Evolutionary conservation across 2,797 vertebrate genomes (phyloP).

Genomic region (Sebastolobus alascanus): DNA sequence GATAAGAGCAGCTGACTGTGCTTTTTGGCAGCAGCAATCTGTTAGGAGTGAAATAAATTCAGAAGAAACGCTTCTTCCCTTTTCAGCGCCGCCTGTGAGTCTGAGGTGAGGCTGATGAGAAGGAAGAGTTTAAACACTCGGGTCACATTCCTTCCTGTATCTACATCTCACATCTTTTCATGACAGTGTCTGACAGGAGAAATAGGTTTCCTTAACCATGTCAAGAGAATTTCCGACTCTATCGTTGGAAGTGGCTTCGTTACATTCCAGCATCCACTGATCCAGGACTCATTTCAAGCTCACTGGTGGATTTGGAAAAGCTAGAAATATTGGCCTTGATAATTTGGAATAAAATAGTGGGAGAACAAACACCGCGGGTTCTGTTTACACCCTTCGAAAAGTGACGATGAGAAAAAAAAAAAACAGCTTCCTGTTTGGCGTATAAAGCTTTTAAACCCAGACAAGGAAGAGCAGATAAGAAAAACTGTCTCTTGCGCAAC

Average conservation of each 20-base stretch:
- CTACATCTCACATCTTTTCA: constrained; percentile 50
- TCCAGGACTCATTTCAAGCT: constrained; percentile 19
- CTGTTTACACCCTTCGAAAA: neutral
- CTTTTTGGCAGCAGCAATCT: neutral
- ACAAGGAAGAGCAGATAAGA: constrained; percentile 21
- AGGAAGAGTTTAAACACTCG: constrained; percentile 42
- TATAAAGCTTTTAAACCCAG: neutral
- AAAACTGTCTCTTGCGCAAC: neutral
- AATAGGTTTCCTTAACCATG: constrained; percentile 39
- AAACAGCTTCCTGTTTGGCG: neutral
- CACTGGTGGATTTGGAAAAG: constrained; percentile 20
- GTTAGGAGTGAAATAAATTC: neutral
- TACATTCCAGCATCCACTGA: constrained; percentile 6
- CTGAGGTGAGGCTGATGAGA: constrained; percentile 38
- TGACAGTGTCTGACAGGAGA: constrained; percentile 29
- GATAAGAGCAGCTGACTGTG: neutral
- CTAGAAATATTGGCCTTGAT: neutral
- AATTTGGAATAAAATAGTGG: neutral
- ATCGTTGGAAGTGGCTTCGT: neutral
- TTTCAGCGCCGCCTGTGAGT: neutral
- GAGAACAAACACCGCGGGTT: too few relatives aligned
- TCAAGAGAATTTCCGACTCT: constrained; percentile 13
- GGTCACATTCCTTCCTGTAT: constrained; percentile 62
- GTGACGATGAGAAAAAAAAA: neutral
- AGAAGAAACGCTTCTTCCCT: neutral